These are phyloP conservation scores for Whitmania pigra DNA, from an alignment of 1,140 invertebrate species.

Conservation along the genomic window DNA sequence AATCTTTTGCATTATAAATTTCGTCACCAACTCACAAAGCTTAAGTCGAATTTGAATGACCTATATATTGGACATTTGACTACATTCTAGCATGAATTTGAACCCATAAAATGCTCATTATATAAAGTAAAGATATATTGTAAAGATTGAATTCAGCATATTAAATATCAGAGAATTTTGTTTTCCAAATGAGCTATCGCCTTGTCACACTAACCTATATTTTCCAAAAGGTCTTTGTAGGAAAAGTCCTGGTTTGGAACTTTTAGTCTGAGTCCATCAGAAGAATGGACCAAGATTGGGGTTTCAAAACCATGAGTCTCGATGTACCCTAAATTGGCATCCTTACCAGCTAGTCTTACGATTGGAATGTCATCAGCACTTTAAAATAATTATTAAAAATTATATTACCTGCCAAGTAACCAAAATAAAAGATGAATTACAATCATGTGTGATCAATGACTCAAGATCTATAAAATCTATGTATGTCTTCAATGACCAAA, in stretches of 20 bases:
- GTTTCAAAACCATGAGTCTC: constrained; percentile 53
- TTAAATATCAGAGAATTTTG: background rate
- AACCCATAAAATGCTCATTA: no score
- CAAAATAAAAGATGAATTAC: no score
- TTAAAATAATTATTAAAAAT: background rate
- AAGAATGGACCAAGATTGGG: constrained; percentile 61
- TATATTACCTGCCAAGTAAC: no score
- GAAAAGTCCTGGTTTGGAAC: constrained; percentile 59
- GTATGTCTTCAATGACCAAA: no score
- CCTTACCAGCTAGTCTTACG: constrained; percentile 50
- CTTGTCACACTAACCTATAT: constrained; percentile 47
- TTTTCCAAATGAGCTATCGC: constrained; percentile 12
- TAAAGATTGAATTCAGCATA: background rate
- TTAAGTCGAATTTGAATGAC: no score
- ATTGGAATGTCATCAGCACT: constrained; percentile 54
- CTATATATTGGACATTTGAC: no score
- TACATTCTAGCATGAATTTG: no score
- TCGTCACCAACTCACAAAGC: no score
- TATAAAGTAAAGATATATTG: no score
- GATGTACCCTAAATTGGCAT: constrained; percentile 54
- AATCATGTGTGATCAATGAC: no score
- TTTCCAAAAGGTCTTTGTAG: constrained; percentile 56
- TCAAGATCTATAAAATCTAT: no score
- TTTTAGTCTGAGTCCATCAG: constrained; percentile 64
- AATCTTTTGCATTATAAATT: no score